Evolutionary conservation across 2,113 vertebrate species (phyloP), one percentile per base, ranked within the genome.

Genomic region (Cyphotilapia sp.): DNA sequence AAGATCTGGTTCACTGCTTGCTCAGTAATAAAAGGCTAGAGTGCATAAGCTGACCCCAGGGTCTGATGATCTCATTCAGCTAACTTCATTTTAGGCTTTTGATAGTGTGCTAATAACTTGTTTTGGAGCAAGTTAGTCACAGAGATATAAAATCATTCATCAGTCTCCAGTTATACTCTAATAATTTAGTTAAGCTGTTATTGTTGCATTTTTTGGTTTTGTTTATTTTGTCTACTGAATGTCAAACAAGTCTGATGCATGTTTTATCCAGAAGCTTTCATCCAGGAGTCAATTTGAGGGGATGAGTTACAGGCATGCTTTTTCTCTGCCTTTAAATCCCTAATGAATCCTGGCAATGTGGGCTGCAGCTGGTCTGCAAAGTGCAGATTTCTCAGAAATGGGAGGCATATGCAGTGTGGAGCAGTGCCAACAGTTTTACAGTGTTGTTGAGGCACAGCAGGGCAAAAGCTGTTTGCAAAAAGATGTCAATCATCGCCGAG

Each of bases 181-280:
- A 76, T 76, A 49, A 76, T 76, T 1, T 29, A 76, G 42, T 76
- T 76, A 76, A 19, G 71, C 24, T 31, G 16, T 47, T 31, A 19
- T 76, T 76, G 40, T 78, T n/a, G 27, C 33, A 38, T 69, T 38
- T 69, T 66, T 38, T 69, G 0, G 17, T 29, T 49, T 78, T 45
- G 7, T 69, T 31, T 78, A 47, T 74, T 74, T 27, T 29, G 22
- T 74, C 40, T 27, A 47, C 16, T 74, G 22, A 74, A 74, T 45
- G 22, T 74, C 22, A 74, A 74, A 47, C 40, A 47, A 29, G 16
- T 74, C 40, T 29, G 22, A 47, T 17, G 5, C 9, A 19, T 19
- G 53, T 87, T 89, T 87, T 71, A 29, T 85, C 40, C 14, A 53
- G n/a, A 49, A 71, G 84, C 78, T 88, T 88, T 88, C 51, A 89